Evolutionary conservation across 2,113 vertebrate genomes (phyloP), one percentile per base, ranked within the genome.

Genomic region (Machaerirhynchus nigripectus): DNA sequence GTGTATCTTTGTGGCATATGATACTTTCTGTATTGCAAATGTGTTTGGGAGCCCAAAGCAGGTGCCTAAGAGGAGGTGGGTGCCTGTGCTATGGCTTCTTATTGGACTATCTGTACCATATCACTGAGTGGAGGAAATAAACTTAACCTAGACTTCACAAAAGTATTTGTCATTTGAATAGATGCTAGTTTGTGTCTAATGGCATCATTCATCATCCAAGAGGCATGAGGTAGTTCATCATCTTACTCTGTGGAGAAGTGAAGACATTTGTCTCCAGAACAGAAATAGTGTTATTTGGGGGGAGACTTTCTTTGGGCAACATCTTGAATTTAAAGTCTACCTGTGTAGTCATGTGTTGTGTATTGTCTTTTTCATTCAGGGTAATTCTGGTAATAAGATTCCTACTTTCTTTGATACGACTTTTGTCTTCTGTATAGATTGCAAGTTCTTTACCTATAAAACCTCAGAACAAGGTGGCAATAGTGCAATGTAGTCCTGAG

Each of bases 201-300:
- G 65, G 81, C 63, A 73, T 87, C 7, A 17, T 57, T 68, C 77
- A 49, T 74, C 20, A 18, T 83, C 91, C 59, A 77, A 84, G 63
- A 94, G 47, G 92, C 55, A 44, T 96, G 95, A 97, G 94, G 95
- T 95, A 96, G 94, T 94, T 89, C 15, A 94, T 53, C 37, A 80
- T 85, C 46, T 85, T 85, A 79, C 46, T 91, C 71, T 79, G 42
- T 90, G 87, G 70, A 89, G 73, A 89, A 73, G 0, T 61, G 47
- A 91, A 74, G 59, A 80, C 3, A 28, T 27, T 23, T 60, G 10
- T 70, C n/a, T 77, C 68, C 83, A 47, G 64, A 56, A 67, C 15
- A 67, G 46, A 77, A 69, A 30, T 67, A 4, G 1, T 69, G 16
- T 21, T 68, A 42, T 53, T 44, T 80, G 21, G 0, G 19, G n/a